These are phyloP conservation scores for Acromyrmex echinatior DNA, from an alignment of 1,140 invertebrate species.

Conservation along the genomic window DNA sequence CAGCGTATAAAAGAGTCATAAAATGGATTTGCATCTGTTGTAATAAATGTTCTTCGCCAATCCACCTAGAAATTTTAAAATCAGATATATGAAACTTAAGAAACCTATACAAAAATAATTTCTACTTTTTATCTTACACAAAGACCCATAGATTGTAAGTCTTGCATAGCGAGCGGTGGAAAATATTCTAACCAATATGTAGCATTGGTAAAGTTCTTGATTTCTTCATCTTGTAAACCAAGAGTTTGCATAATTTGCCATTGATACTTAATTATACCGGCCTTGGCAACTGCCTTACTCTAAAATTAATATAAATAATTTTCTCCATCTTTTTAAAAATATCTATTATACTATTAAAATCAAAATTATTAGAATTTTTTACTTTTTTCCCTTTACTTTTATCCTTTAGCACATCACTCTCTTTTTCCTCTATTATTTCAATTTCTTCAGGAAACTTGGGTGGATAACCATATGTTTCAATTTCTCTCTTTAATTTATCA, in stretches of 20 bases:
- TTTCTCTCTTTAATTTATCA: constrained; percentile 98
- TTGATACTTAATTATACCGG: constrained; percentile 96
- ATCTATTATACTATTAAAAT: constrained; percentile 7
- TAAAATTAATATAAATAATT: constrained; percentile 81
- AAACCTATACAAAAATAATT: background rate
- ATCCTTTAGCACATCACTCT: constrained; percentile 90
- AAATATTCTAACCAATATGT: constrained; percentile 98
- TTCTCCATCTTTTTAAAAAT: constrained; percentile 19
- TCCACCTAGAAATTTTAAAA: constrained; percentile 91
- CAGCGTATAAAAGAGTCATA: constrained; percentile 99
- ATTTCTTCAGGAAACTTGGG: constrained; percentile 94
- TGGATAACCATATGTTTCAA: constrained; percentile 96
- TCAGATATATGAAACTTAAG: constrained; percentile 1
- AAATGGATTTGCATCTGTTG: constrained; percentile 99
- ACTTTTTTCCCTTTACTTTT: constrained; percentile 99
- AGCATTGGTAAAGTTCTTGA: constrained; percentile 96
- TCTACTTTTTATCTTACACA: constrained; percentile 89
- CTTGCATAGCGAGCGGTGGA: constrained; percentile 95
- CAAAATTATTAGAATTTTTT: constrained; percentile 58
- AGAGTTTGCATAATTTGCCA: constrained; percentile 99
- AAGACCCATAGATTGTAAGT: constrained; percentile 95
- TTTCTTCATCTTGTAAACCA: constrained; percentile 96
- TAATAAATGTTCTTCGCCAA: constrained; percentile 99
- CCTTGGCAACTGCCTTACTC: constrained; percentile 98
- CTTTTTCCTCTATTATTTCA: constrained; percentile 84